A percentile compares a stretch with the other conserved stretches of the same genome.
Evolutionary conservation across 2,888 invertebrate species (phyloP).

Genomic region (Lydus trimaculatus): DNA sequence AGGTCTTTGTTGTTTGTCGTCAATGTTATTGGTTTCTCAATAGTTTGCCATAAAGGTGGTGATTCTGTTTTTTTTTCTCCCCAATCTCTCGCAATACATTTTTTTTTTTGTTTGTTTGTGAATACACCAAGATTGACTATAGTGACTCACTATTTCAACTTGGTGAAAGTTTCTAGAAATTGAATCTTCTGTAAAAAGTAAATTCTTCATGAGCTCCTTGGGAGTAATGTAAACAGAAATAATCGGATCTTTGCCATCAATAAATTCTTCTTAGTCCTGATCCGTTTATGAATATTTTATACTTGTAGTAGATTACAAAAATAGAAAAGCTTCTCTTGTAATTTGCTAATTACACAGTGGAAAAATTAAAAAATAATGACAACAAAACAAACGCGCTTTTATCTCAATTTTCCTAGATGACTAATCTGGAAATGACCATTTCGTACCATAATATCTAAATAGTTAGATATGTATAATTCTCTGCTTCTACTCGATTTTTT

Average conservation of each 20-base stretch:
- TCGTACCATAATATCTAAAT: neutral
- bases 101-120: neutral
- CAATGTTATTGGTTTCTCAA: conserved; percentile 54
- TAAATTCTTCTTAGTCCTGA: conserved; percentile 16
- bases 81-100: neutral
- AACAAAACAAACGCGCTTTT: neutral
- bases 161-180: conserved; percentile 41
- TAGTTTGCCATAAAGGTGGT: conserved; percentile 51
- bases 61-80: conserved; percentile 36
- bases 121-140: conserved; percentile 44
- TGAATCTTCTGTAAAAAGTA: conserved; percentile 39
- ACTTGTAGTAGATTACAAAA: neutral
- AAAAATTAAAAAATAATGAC: too few species aligned
- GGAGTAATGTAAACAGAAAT: conserved; percentile 40
- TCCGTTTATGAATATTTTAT: conserved; percentile 4
- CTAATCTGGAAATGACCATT: neutral
- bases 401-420: neutral
- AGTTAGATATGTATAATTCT: neutral
- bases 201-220: conserved; percentile 35
- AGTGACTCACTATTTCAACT: conserved; percentile 33
- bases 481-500: neutral
- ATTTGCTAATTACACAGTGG: neutral
- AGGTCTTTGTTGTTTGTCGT: conserved; percentile 39
- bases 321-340: neutral
- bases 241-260: conserved; percentile 30